phyloP scores from a whole-genome alignment of 2,888 invertebrate genomes.

The Patella caerulea region DNA sequence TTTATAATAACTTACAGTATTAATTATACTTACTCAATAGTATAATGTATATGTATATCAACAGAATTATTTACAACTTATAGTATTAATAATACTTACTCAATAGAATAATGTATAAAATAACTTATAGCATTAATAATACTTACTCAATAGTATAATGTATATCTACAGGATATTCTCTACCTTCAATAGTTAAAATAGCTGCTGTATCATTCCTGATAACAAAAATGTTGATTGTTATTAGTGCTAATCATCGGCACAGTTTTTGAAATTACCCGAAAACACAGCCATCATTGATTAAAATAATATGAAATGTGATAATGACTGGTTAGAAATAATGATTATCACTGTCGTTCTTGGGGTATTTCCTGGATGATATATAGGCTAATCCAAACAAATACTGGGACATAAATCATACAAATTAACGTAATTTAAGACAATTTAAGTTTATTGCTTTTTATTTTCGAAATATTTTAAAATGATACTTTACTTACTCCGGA shows the following conservation, averaged over 20 bases:
- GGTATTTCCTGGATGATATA: no score
- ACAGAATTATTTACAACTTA: background rate
- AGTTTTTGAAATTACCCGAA: no score
- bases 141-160: slow-evolving; percentile 68
- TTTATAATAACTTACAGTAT: no score
- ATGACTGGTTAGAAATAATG: no score
- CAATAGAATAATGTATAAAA: background rate
- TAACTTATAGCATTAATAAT: background rate
- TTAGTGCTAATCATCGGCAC: no score
- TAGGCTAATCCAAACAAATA: no score
- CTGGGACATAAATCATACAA: no score
- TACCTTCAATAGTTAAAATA: slow-evolving; percentile 89
- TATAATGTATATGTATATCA: background rate
- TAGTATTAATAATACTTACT: background rate
- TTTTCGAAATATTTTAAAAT: background rate
- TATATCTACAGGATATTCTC: slow-evolving; percentile 88
- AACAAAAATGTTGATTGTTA: no score
- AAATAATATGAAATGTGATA: no score
- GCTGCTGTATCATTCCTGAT: slow-evolving; percentile 79
- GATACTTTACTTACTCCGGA: slow-evolving; percentile 42
- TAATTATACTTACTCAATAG: background rate
- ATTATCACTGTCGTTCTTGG: no score
- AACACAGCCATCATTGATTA: no score
- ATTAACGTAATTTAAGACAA: background rate
- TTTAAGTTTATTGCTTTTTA: background rate